Percentiles rank a stretch among this genome's conserved stretches.
These are phyloP conservation scores for Pocillopora verrucosa DNA, from an alignment of 64 coral and sea anemone genomes.

Conservation along the genomic window DNA sequence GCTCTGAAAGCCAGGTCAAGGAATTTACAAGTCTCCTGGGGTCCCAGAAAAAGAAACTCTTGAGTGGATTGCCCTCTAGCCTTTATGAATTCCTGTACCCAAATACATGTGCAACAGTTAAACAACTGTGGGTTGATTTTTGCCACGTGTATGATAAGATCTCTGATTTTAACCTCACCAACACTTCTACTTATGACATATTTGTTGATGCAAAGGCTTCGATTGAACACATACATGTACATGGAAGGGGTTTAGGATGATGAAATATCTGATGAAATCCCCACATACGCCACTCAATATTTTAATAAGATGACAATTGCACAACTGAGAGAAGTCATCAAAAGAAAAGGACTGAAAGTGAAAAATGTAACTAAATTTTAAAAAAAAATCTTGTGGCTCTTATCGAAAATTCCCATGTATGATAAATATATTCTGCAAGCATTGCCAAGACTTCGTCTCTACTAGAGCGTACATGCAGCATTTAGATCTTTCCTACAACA, in stretches of 20 bases:
- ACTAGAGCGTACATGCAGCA: constrained; percentile 70
- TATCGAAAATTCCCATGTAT: no score
- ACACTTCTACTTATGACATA: background rate
- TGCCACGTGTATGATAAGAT: constrained; percentile 9
- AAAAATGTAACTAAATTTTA: no score
- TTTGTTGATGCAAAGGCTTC: constrained; percentile 20
- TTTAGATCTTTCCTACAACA: constrained; percentile 68
- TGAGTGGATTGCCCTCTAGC: no score
- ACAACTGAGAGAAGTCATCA: no score
- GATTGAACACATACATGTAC: background rate
- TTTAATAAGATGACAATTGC: no score
- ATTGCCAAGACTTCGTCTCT: constrained; percentile 71
- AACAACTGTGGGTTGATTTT: background rate
- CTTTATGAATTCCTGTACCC: no score
- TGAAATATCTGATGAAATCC: no score
- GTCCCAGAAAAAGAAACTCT: constrained; percentile 28
- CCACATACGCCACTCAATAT: no score
- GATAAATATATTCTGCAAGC: constrained; percentile 35
- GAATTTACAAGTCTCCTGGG: constrained; percentile 47
- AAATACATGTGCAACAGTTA: no score
- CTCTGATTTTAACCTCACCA: constrained; percentile 39
- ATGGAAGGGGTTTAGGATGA: no score
- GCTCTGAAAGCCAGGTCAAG: constrained; percentile 24
- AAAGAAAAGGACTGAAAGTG: no score
- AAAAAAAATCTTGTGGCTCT: no score